Evolutionary conservation across 2,888 invertebrate genomes (phyloP), one percentile per base, ranked within the genome.

Genomic region (Drosophila peninsularis): DNA sequence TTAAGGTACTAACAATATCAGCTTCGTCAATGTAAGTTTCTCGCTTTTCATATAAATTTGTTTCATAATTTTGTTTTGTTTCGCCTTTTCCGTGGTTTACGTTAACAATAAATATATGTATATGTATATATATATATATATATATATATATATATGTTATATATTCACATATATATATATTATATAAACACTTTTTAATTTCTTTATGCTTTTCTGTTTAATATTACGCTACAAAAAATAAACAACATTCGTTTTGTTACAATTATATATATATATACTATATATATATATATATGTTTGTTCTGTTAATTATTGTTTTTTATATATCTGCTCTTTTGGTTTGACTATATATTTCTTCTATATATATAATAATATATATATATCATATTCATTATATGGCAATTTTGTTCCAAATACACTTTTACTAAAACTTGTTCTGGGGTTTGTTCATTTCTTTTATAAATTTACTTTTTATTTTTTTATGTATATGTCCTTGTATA

Each of bases 1-100:
- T 81, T 90, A 91, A 91, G 92, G 91, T 91, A 91, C 91, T 91
- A 91, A 92, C 91, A 90, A 91, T 92, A 91, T 92, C 90, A 91
- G 86, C 85, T 87, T 91, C 90, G 73, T 91, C 83, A 90, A 88
- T 90, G 80, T 82, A 83, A 88, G 79, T 90, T 85, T 80, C 34
- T 30, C 30, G 69, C 62, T 62, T 75, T 74, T 64, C 77, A 78
- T 89, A 88, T 88, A 89, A 89, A 85, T 85, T 85, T 85, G 86
- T 84, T 88, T 78, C 73, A 78, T 79, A 61, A 85, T 68, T 56
- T 67, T 9, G 7, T 17, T 17, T 45, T 75, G 19, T 82, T 85
- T 90, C 90, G 90, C 90, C 90, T 90, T 89, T 82, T 89, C 90
- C 86, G 74, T 88, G 78, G 72, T 79, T 74, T 71, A 76, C 78